phyloP scores from a whole-genome alignment of 1,140 invertebrate genomes.

The Ips nitidus region DNA sequence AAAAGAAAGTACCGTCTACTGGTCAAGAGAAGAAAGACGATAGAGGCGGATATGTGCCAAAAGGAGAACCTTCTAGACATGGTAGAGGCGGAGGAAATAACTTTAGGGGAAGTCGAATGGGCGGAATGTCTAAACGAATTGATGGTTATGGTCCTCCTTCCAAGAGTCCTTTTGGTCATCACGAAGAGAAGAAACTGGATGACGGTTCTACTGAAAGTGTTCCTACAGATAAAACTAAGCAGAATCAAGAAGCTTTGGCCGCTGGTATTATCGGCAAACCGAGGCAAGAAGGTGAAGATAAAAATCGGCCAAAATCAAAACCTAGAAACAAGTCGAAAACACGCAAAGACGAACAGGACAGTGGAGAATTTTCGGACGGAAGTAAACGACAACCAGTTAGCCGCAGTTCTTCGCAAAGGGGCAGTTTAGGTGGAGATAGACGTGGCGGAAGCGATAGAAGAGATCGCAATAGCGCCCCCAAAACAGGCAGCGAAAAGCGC shows the following conservation, averaged over 20 bases:
- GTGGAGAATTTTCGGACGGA: slow-evolving; percentile 37
- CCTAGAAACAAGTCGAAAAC: slow-evolving; percentile 29
- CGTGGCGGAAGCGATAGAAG: slow-evolving; percentile 14
- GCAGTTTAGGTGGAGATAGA: slow-evolving; percentile 3
- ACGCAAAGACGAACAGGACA: slow-evolving; percentile 27
- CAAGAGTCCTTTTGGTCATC: slow-evolving; percentile 70
- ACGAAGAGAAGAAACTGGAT: slow-evolving; percentile 48
- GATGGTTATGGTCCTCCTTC: slow-evolving; percentile 73
- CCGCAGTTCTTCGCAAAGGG: slow-evolving; percentile 25
- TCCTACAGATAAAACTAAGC: slow-evolving; percentile 63
- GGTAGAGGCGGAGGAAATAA: slow-evolving; percentile 72
- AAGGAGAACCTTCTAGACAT: slow-evolving; percentile 78
- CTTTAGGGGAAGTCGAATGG: slow-evolving; percentile 56
- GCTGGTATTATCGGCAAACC: slow-evolving; percentile 60
- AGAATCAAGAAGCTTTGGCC: slow-evolving; percentile 67
- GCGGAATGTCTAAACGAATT: slow-evolving; percentile 61
- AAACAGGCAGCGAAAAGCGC: slow-evolving; percentile 18
- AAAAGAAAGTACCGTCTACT: slow-evolving; percentile 46
- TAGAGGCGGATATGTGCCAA: slow-evolving; percentile 64
- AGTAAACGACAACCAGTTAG: slow-evolving; percentile 14
- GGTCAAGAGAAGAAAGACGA: slow-evolving; percentile 56
- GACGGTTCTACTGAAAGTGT: slow-evolving; percentile 19
- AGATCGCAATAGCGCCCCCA: slow-evolving; percentile 22
- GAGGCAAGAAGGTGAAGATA: slow-evolving; percentile 31
- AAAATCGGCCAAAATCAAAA: slow-evolving; percentile 35